Base-by-base conservation (phyloP, 2,113 vertebrate genomes). In the Dolichallabes microphthalmus region DNA sequence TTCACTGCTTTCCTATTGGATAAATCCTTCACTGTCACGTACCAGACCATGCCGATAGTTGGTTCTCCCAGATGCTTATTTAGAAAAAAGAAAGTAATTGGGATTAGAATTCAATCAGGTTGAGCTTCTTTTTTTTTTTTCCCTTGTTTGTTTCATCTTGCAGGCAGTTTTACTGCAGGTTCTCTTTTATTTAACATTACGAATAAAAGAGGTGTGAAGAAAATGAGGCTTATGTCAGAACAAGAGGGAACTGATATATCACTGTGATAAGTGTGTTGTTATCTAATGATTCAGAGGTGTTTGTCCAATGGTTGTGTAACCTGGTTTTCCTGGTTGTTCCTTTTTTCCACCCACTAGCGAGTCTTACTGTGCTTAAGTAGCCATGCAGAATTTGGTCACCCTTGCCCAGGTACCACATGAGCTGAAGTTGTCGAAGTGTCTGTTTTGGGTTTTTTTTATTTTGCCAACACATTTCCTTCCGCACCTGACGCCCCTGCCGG, bases 1-100 rank as follows among this genome's bases (percentile, higher is more conserved):
- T 85, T 82, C 64, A 85, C 58, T 82, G 87, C 73, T 85, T 88
- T 85, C 64, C 83, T 87, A 64, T 73, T 85, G 77, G 77, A 69
- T 79, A 80, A 85, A 76, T 61, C 64, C 79, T 63, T 88, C 80
- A 73, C 71, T 82, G 64, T 80, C 68, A 75, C 77, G 83, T 50
- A 88, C 35, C 45, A 82, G 50, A 64, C 66, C 45, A 53, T 15
- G 78, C 68, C 45, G 61, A 73, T 83, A 74, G 64, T 57, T 60
- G 50, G 52, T 45, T 85, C 55, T 77, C 50, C 30, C 60, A 85
- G 74, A 58, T 76, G 75, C 86, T 30, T 53, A 68, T 19, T 74
- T 76, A 52, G 53, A 45, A 53, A 45, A 83, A 84, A 64, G 45
- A 19, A 52, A 79, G 82, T 75, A 39, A 77, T 87, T 77, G 69